Evolutionary conservation across 2,888 invertebrate genomes (phyloP).

Genomic region (Diaprepes abbreviatus): DNA sequence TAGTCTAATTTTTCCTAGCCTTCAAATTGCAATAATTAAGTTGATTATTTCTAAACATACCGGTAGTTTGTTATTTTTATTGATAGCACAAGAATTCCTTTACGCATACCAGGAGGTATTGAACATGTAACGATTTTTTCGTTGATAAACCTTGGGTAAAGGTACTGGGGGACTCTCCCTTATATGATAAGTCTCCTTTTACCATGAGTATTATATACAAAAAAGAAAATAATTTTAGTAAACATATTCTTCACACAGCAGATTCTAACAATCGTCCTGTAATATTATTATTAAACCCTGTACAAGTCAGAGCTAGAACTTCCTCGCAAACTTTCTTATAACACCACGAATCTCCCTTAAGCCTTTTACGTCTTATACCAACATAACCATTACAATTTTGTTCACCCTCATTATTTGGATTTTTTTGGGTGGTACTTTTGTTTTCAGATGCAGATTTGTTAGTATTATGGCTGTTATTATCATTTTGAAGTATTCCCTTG

Average conservation of each 20-base stretch:
- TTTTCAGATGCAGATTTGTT: background rate
- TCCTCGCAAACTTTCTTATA: constrained; percentile 86
- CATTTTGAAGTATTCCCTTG: constrained; percentile 51
- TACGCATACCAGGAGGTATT: no score
- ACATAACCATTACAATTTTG: constrained; percentile 61
- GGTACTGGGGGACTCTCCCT: no score
- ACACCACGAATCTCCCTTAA: constrained; percentile 84
- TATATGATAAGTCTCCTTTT: no score
- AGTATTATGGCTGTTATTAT: constrained; percentile 33
- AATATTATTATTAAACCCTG: constrained; percentile 55
- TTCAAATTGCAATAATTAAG: no score
- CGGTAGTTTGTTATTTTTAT: no score
- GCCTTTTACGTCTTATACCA: constrained; percentile 80
- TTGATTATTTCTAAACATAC: no score
- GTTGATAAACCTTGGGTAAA: no score
- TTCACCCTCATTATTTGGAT: background rate
- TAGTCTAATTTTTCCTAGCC: no score
- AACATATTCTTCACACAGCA: constrained; percentile 54
- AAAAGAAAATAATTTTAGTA: background rate
- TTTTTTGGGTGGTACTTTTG: background rate
- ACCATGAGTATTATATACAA: background rate
- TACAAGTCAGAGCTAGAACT: constrained; percentile 72
- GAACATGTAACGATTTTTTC: no score
- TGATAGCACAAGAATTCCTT: no score
- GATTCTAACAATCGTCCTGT: constrained; percentile 55